These are phyloP conservation scores for Pararge aegeria DNA, from an alignment of 1,140 invertebrate genomes.

Conservation along the genomic window DNA sequence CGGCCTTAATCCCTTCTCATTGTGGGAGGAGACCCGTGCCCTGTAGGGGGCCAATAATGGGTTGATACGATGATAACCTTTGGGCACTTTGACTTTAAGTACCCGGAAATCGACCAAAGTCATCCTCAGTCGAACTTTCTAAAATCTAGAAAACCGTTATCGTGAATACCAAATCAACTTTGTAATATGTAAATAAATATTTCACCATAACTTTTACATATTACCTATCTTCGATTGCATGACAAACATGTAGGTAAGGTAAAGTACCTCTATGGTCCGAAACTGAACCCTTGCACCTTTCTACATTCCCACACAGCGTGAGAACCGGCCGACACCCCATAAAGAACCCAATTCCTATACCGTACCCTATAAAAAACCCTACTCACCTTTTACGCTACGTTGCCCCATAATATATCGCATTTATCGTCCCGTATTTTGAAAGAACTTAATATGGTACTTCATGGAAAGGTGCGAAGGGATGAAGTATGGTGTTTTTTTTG, in stretches of 20 bases:
- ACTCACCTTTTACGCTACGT: constrained; percentile 55
- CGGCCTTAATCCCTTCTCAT: no score
- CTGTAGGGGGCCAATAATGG: no score
- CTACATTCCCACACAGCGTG: constrained; percentile 74
- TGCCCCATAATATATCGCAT: constrained; percentile 48
- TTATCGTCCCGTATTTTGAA: constrained; percentile 33
- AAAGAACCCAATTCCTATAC: constrained; percentile 50
- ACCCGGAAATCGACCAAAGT: no score
- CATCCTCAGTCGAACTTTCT: no score
- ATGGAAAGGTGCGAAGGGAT: constrained; percentile 51
- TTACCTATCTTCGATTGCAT: constrained; percentile 28
- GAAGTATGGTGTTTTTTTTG: constrained; percentile 46
- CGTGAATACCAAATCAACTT: background rate
- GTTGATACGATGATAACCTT: no score
- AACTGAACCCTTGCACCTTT: constrained; percentile 63
- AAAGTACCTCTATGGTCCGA: constrained; percentile 28
- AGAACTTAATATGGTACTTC: constrained; percentile 45
- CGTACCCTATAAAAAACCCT: constrained; percentile 48
- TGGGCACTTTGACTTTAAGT: no score
- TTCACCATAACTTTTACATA: background rate
- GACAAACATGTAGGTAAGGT: constrained; percentile 26
- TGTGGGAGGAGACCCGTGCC: no score
- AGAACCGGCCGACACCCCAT: constrained; percentile 60
- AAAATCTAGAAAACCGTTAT: no score
- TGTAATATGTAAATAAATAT: background rate